phyloP scores from a whole-genome alignment of 2,888 invertebrate species.

The Chydorus sphaericus region DNA sequence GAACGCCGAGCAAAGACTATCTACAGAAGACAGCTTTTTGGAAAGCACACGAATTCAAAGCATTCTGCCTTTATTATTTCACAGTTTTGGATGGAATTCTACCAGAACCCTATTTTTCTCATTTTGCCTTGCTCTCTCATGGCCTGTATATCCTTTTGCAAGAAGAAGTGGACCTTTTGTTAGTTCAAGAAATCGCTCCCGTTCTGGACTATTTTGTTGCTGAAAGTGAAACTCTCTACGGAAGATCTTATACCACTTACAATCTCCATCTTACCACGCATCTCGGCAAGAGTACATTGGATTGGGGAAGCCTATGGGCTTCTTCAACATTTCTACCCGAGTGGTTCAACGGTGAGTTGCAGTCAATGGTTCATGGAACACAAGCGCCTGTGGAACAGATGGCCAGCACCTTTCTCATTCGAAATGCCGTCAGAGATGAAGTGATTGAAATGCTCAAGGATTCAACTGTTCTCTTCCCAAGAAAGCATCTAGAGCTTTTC shows the following conservation, averaged over 20 bases:
- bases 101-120: background rate
- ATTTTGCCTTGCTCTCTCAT: background rate
- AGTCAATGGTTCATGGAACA: background rate
- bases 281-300: background rate
- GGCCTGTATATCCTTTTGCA: background rate
- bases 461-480: background rate
- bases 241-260: background rate
- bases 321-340: constrained; percentile 1
- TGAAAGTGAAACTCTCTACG: background rate
- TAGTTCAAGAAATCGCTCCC: background rate
- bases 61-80: background rate
- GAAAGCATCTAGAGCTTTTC: background rate
- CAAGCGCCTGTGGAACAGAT: constrained; percentile 2
- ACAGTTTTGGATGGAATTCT: background rate
- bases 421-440: background rate
- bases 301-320: constrained; percentile 4
- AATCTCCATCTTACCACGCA: background rate
- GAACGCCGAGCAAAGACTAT: background rate
- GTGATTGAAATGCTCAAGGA: background rate
- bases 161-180: background rate
- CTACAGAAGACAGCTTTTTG: background rate
- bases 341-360: background rate
- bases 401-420: background rate
- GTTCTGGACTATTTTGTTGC: background rate
- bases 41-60: background rate